Evolutionary conservation across 64 coral and sea anemone genomes (phyloP).

Genomic region (Actinia tenebrosa): DNA sequence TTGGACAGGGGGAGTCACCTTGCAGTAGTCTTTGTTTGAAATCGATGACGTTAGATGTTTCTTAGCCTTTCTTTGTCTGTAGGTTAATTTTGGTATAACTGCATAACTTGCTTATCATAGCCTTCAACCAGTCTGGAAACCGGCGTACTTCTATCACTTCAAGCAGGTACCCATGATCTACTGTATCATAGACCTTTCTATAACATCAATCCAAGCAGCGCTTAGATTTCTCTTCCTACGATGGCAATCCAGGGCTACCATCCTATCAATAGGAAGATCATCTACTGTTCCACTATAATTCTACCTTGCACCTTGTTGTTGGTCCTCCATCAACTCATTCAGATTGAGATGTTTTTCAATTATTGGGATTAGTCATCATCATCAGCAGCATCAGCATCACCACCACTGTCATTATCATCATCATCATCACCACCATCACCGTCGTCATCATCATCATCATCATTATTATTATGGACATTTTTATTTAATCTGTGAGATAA

Average conservation of each 20-base stretch:
- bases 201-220: not conserved
- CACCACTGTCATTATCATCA: too few relatives aligned
- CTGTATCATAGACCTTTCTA: not conserved
- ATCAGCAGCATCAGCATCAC: too few relatives aligned
- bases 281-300: not conserved
- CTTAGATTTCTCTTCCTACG: not conserved
- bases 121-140: not conserved
- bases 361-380: too few relatives aligned
- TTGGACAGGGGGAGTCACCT: too few relatives aligned
- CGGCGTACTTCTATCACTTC: not conserved
- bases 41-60: too few relatives aligned
- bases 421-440: too few relatives aligned
- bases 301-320: not conserved
- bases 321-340: not conserved
- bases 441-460: too few relatives aligned
- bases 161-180: not conserved
- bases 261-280: not conserved
- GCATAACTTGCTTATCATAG: not conserved
- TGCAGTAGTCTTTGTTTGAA: too few relatives aligned
- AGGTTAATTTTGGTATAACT: not conserved
- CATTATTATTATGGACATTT: too few relatives aligned
- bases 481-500: too few relatives aligned
- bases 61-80: too few relatives aligned
- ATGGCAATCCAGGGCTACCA: not conserved
- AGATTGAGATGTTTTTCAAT: not conserved